phyloP scores from a whole-genome alignment of 2,797 vertebrate genomes.

The Paguma larvata region DNA sequence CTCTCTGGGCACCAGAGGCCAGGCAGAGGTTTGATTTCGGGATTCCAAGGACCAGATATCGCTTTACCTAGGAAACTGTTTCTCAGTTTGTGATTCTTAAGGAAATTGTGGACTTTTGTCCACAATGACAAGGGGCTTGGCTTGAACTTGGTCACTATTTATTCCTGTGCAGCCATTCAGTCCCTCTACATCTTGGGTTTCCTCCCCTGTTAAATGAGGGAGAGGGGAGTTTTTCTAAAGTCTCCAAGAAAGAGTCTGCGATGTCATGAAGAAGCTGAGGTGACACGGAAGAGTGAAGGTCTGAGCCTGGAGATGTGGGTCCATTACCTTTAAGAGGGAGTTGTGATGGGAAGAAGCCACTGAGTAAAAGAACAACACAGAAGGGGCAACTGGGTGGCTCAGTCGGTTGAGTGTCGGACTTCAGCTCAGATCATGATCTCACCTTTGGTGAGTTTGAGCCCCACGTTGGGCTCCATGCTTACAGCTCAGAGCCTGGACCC shows the following conservation, averaged over 20 bases:
- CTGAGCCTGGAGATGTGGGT: not conserved
- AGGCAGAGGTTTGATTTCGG: constrained; percentile 46
- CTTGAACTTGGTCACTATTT: not conserved
- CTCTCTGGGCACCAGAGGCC: not conserved
- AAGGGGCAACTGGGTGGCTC: no score
- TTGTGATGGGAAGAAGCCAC: not conserved
- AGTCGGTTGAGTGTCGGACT: no score
- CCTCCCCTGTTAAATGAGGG: not conserved
- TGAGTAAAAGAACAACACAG: not conserved
- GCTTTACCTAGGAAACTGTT: not conserved
- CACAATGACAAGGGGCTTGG: not conserved
- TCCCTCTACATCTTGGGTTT: not conserved
- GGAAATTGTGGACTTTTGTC: not conserved
- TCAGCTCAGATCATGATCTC: no score
- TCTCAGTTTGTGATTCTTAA: not conserved
- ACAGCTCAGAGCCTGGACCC: no score
- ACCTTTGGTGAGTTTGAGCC: no score
- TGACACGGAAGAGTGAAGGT: not conserved
- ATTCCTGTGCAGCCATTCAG: not conserved
- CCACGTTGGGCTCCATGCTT: no score
- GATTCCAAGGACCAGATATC: not conserved
- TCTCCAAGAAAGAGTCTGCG: not conserved
- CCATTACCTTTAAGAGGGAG: not conserved
- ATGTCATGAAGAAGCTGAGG: not conserved
- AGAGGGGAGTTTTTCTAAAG: not conserved